These are phyloP conservation scores for Patella depressa DNA, from an alignment of 2,888 invertebrate species.

Conservation along the genomic window DNA sequence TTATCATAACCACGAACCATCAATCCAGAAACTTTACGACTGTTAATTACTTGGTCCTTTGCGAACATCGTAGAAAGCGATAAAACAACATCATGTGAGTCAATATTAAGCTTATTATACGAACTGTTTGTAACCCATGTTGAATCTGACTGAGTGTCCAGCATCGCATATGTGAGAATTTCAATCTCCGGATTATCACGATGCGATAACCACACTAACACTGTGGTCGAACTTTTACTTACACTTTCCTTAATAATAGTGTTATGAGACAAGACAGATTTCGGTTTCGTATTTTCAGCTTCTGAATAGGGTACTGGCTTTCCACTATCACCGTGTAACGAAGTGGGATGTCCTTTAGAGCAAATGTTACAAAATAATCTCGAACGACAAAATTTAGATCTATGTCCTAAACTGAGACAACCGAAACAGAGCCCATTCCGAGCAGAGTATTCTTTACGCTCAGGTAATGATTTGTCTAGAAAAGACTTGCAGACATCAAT, in stretches of 20 bases:
- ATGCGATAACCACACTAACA: slow-evolving; percentile 36
- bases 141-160: slow-evolving; percentile 41
- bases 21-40: not conserved
- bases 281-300: not conserved
- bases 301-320: not conserved
- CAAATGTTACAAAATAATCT: slow-evolving; percentile 23
- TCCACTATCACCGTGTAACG: slow-evolving; percentile 10
- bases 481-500: slow-evolving; percentile 19
- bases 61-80: not conserved
- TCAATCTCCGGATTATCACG: slow-evolving; percentile 27
- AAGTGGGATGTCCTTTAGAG: slow-evolving; percentile 26
- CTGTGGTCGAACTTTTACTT: slow-evolving; percentile 25
- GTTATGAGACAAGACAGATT: slow-evolving; percentile 1
- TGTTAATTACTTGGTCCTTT: not conserved
- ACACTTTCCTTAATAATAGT: not conserved
- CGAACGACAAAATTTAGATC: slow-evolving; percentile 27
- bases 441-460: slow-evolving; percentile 16
- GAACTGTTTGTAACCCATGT: slow-evolving; percentile 16
- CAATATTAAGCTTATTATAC: too few species aligned
- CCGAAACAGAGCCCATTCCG: slow-evolving; percentile 23
- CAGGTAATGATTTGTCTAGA: slow-evolving; percentile 2
- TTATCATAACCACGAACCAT: not conserved
- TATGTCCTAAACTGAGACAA: slow-evolving; percentile 39
- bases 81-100: too few species aligned
- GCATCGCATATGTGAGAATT: slow-evolving; percentile 38